Evolutionary conservation across 2,888 invertebrate genomes (phyloP), one percentile per base, ranked within the genome.

Genomic region (Rugalucina vietnamica): DNA sequence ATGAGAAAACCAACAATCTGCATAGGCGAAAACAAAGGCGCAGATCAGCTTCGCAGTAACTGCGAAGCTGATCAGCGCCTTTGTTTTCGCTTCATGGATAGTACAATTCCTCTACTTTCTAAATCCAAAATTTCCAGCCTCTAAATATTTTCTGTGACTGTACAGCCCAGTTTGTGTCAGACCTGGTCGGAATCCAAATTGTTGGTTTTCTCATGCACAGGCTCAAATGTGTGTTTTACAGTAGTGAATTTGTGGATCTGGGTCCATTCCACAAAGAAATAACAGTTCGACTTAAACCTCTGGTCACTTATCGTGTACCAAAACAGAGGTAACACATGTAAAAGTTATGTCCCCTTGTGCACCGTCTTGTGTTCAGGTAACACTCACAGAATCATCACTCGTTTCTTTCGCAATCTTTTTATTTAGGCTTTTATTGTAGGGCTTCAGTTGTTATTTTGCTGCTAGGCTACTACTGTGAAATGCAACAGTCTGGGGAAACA

Each of bases 201-300:
- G n/a, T n/a, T n/a, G n/a, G n/a, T n/a, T n/a, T n/a, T n/a, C n/a
- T n/a, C n/a, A n/a, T n/a, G n/a, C n/a, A n/a, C n/a, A n/a, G n/a
- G n/a, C n/a, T n/a, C n/a, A n/a, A n/a, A n/a, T n/a, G 24, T 50
- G 34, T 65, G 34, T 65, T 65, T 37, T 39, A 24, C 43, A 24
- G 8, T 54, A 54, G 36, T 57, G 75, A 84, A 27, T 65, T 54
- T 37, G 81, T 85, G 71, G 85, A 87, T 72, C 50, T 83, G 43
- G 85, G 87, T 36, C 82, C 83, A 2, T 87, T 87, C 70, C 83
- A 87, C 36, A 77, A 72, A 39, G 87, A 87, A 76, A 87, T 87
- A 54, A 75, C 83, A 72, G 85, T 87, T 37, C 85, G 87, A 5
- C 79, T 87, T 24, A 79, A 77, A 43, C 87, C 87, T 5, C 74